phyloP scores from a whole-genome alignment of 2,797 vertebrate species.

The Acanthiza pusilla region DNA sequence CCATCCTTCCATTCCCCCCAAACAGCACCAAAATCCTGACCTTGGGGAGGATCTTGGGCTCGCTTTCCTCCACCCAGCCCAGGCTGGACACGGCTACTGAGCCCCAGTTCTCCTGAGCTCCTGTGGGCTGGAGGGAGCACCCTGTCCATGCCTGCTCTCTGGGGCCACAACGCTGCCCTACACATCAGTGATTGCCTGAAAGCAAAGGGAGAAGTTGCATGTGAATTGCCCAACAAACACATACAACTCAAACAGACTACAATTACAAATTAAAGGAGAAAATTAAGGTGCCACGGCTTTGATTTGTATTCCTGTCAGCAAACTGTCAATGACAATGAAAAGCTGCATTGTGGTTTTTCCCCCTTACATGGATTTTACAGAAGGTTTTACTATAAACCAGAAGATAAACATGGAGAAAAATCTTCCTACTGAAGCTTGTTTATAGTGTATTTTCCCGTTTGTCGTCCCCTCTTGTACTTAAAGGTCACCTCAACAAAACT shows the following conservation, averaged over 20 bases:
- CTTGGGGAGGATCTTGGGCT: accelerated
- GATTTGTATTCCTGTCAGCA: background rate
- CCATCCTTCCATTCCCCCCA: background rate
- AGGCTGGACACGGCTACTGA: background rate
- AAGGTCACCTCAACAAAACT: background rate
- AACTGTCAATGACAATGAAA: background rate
- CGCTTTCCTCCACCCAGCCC: background rate
- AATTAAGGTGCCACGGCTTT: background rate
- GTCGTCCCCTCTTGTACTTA: background rate
- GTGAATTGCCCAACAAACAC: background rate
- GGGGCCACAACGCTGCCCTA: background rate
- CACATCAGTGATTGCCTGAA: background rate
- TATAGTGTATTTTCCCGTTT: background rate
- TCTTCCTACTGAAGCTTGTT: background rate
- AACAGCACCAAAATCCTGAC: background rate
- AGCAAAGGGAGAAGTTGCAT: background rate
- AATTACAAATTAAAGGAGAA: slow-evolving; percentile 5
- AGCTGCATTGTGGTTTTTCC: background rate
- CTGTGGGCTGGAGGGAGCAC: accelerated
- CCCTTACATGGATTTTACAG: background rate
- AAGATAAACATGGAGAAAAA: background rate
- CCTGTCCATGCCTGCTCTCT: background rate
- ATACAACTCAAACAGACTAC: background rate
- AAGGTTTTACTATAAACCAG: background rate
- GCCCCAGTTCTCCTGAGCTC: background rate